phyloP scores from a whole-genome alignment of 2,113 vertebrate genomes.

The Prinia subflava region DNA sequence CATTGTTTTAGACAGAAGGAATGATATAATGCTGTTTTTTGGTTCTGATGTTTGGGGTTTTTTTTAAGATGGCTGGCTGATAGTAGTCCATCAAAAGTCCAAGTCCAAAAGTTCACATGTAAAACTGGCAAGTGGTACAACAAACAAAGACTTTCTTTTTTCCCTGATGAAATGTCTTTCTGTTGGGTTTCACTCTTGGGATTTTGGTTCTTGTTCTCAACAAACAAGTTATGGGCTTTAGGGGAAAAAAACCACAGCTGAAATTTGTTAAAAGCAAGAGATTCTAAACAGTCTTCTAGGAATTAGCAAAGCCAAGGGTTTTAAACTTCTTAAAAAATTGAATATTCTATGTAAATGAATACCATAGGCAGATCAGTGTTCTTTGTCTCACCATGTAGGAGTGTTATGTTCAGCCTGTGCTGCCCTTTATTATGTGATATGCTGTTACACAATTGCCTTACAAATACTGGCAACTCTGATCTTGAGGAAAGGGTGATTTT shows the following conservation, averaged over 20 bases:
- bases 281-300: background rate
- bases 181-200: background rate
- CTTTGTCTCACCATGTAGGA: background rate
- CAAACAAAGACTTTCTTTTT: background rate
- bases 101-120: background rate
- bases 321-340: background rate
- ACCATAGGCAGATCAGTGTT: background rate
- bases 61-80: background rate
- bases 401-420: background rate
- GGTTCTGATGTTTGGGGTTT: accelerated
- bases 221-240: background rate
- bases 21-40: background rate
- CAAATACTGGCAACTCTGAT: background rate
- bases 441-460: background rate
- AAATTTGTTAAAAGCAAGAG: background rate
- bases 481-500: background rate
- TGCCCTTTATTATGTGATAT: background rate
- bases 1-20: background rate
- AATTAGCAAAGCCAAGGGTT: background rate
- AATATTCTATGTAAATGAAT: background rate
- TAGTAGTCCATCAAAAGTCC: background rate
- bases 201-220: background rate
- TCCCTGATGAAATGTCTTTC: background rate
- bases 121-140: background rate
- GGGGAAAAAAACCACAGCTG: background rate